These are phyloP conservation scores for Polylopha cassiicola DNA, from an alignment of 2,888 invertebrate genomes.

Conservation along the genomic window DNA sequence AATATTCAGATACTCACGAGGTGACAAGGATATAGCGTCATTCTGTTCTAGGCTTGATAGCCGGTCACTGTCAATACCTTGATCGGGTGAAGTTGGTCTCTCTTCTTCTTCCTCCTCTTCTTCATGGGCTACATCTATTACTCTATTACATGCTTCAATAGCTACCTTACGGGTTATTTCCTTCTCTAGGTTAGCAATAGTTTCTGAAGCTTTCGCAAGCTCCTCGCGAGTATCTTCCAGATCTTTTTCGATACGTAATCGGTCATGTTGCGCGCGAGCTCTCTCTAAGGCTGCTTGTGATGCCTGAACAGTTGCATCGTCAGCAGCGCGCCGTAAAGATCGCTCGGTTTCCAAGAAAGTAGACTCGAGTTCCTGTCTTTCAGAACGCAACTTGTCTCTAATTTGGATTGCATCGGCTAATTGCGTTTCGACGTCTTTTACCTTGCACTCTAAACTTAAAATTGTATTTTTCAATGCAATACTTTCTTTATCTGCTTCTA, in stretches of 20 bases:
- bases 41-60: slow-evolving; percentile 80
- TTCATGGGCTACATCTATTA: slow-evolving; percentile 45
- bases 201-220: slow-evolving; percentile 47
- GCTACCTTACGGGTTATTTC: slow-evolving; percentile 66
- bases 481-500: slow-evolving; percentile 44
- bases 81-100: slow-evolving; percentile 84
- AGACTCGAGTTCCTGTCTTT: slow-evolving; percentile 60
- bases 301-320: slow-evolving; percentile 83
- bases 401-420: slow-evolving; percentile 42
- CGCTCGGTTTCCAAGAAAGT: slow-evolving; percentile 72
- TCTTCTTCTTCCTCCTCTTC: slow-evolving; percentile 56
- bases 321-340: slow-evolving; percentile 80
- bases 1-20: slow-evolving; percentile 49
- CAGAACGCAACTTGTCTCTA: slow-evolving; percentile 50
- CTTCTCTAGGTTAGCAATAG: slow-evolving; percentile 58
- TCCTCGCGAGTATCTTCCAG: slow-evolving; percentile 76
- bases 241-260: slow-evolving; percentile 80
- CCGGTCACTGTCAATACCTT: slow-evolving; percentile 92
- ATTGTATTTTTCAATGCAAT: slow-evolving; percentile 44
- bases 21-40: slow-evolving; percentile 61
- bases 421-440: slow-evolving; percentile 54
- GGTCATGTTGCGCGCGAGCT: slow-evolving; percentile 84
- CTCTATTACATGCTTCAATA: slow-evolving; percentile 45
- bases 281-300: slow-evolving; percentile 86
- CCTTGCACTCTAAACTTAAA: slow-evolving; percentile 39